Conservation (phyloP, 1,140 invertebrate species). For the Aleiodes sp. region DNA sequence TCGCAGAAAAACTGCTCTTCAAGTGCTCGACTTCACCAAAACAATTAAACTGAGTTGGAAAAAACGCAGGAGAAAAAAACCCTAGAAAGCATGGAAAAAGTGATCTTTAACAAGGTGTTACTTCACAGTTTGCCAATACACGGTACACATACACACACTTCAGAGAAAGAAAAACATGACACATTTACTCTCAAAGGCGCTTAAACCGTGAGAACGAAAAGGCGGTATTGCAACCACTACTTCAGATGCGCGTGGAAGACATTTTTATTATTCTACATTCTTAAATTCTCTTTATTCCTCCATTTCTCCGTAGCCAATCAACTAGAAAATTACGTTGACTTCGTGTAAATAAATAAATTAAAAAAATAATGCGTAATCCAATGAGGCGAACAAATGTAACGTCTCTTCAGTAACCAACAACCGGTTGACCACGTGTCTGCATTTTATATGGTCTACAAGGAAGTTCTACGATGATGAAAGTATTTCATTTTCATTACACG, state of each 20-base stretch:
- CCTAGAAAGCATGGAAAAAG: background rate
- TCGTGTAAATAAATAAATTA: no score
- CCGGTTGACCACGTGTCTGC: background rate
- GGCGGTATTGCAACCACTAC: slow-evolving; percentile 11
- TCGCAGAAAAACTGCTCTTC: no score
- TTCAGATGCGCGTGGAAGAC: slow-evolving; percentile 13
- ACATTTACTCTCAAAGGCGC: background rate
- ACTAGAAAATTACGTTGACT: no score
- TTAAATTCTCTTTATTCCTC: no score
- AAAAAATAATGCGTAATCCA: background rate
- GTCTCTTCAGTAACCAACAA: background rate
- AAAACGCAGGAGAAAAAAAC: background rate
- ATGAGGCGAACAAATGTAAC: background rate
- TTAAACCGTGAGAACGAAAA: slow-evolving; percentile 2
- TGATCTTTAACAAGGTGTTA: slow-evolving; percentile 18
- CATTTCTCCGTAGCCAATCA: no score
- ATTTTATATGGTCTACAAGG: background rate
- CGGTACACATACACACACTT: background rate
- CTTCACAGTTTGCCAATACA: slow-evolving; percentile 13
- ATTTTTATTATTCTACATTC: background rate
- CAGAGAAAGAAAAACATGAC: slow-evolving; percentile 7
- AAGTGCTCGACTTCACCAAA: background rate
- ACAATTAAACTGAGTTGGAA: background rate
- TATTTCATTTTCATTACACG: background rate
- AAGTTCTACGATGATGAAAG: background rate